Conservation (phyloP, 2,888 invertebrate species). For the Eubasilissa splendida region DNA sequence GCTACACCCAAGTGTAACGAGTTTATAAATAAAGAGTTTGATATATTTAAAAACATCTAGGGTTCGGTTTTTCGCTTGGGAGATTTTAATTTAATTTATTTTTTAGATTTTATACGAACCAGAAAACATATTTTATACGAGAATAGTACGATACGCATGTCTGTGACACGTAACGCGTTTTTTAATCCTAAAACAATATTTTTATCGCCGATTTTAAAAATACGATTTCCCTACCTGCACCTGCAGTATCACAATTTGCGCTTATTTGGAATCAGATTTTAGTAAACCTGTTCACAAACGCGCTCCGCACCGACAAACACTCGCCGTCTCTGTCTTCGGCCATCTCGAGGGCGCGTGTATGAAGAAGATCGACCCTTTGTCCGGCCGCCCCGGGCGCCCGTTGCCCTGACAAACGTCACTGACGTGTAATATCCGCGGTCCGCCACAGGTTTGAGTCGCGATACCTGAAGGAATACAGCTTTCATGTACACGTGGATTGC, state of each 20-base stretch:
- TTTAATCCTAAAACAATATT: too few species aligned
- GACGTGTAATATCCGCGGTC: not conserved
- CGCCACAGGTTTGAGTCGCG: not conserved
- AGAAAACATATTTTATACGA: too few species aligned
- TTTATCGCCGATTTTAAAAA: too few species aligned
- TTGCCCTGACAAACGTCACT: not conserved
- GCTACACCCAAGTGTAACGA: too few species aligned
- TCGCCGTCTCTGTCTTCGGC: not conserved
- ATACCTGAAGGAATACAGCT: not conserved
- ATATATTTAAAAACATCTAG: too few species aligned
- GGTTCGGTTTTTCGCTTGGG: too few species aligned
- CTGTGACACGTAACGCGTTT: too few species aligned
- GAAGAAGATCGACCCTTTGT: not conserved
- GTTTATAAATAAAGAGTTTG: too few species aligned
- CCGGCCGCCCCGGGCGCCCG: not conserved
- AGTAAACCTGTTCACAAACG: constrained; percentile 8
- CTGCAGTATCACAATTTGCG: not conserved
- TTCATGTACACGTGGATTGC: not conserved
- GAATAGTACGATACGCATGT: too few species aligned
- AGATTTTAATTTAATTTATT: too few species aligned
- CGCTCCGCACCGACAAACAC: not conserved
- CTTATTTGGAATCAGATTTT: not conserved
- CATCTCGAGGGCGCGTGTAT: not conserved
- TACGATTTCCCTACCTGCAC: too few species aligned
- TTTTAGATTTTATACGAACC: too few species aligned